Conservation (phyloP, 2,888 invertebrate species). For the Volucella zonaria region DNA sequence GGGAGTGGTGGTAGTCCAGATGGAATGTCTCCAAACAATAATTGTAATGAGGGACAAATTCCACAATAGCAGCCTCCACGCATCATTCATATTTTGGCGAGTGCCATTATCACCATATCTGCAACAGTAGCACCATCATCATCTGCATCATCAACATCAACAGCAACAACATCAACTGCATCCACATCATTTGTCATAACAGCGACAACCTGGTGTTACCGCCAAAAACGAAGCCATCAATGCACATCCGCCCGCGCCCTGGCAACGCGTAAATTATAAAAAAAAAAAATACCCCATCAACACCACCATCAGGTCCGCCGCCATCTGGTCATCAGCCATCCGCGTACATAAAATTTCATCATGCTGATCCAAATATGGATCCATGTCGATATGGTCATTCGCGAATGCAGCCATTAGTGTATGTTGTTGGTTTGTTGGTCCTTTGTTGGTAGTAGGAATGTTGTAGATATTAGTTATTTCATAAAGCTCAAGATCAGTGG, state of each 20-base stretch:
- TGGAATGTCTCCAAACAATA: slow-evolving; percentile 78
- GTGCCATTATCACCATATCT: slow-evolving; percentile 80
- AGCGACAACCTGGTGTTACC: too few relatives aligned
- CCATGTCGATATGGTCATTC: slow-evolving; percentile 82
- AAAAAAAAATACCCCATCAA: too few relatives aligned
- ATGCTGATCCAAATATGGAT: slow-evolving; percentile 81
- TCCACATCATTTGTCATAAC: slow-evolving; percentile 78
- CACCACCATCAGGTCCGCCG: slow-evolving; percentile 78
- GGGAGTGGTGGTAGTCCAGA: slow-evolving; percentile 51
- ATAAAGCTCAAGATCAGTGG: slow-evolving; percentile 63
- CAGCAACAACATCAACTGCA: slow-evolving; percentile 75
- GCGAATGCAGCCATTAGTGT: too few relatives aligned
- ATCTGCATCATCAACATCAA: slow-evolving; percentile 78
- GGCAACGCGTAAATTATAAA: too few relatives aligned
- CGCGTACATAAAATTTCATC: slow-evolving; percentile 80
- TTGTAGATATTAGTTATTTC: too few relatives aligned
- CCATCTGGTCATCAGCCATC: slow-evolving; percentile 79
- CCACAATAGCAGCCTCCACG: slow-evolving; percentile 79
- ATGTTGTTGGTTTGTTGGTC: too few relatives aligned
- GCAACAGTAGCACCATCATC: slow-evolving; percentile 77
- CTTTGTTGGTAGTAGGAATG: too few relatives aligned
- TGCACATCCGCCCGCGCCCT: slow-evolving; percentile 80
- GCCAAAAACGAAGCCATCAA: slow-evolving; percentile 79
- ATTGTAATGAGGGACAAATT: slow-evolving; percentile 77
- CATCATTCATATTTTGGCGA: slow-evolving; percentile 78